phyloP scores from a whole-genome alignment of 2,888 invertebrate species.

The Xestia xanthographa region DNA sequence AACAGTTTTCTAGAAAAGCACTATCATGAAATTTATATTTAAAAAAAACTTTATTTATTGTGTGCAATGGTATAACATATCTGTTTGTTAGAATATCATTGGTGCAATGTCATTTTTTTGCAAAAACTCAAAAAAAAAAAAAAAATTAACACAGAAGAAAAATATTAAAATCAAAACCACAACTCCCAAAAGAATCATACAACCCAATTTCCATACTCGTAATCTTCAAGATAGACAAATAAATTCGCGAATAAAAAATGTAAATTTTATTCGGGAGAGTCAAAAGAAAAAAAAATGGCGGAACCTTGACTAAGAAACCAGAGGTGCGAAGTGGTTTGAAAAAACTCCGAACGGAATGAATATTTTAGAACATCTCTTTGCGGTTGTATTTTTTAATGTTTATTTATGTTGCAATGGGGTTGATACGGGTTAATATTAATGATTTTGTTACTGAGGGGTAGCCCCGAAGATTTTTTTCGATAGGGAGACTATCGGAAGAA shows the following conservation, averaged over 20 bases:
- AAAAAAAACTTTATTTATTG: too few relatives aligned
- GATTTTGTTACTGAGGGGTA: conserved; percentile 61
- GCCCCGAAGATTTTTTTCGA: conserved; percentile 56
- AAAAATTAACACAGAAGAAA: conserved; percentile 15
- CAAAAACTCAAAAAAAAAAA: too few relatives aligned
- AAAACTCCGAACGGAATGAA: conserved; percentile 65
- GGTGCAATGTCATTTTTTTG: too few relatives aligned
- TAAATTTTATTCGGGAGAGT: conserved; percentile 66
- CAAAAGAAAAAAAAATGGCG: conserved; percentile 49
- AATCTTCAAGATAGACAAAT: conserved; percentile 68
- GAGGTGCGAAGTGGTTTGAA: conserved; percentile 70
- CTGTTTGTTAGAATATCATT: too few relatives aligned
- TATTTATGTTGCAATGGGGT: conserved; percentile 70
- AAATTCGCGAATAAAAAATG: conserved; percentile 70
- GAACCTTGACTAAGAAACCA: conserved; percentile 51
- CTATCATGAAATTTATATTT: too few relatives aligned
- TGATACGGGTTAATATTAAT: conserved; percentile 72
- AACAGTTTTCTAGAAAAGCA: neutral
- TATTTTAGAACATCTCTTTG: conserved; percentile 67
- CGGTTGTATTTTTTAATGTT: conserved; percentile 70
- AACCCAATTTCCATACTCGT: conserved; percentile 64
- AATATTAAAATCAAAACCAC: conserved; percentile 34
- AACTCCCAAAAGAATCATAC: conserved; percentile 58
- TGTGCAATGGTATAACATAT: too few relatives aligned
- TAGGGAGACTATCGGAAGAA: conserved; percentile 60